Evolutionary conservation across 1,140 invertebrate species (phyloP), one percentile per base, ranked within the genome.

Genomic region (Conopomorpha cramerella): DNA sequence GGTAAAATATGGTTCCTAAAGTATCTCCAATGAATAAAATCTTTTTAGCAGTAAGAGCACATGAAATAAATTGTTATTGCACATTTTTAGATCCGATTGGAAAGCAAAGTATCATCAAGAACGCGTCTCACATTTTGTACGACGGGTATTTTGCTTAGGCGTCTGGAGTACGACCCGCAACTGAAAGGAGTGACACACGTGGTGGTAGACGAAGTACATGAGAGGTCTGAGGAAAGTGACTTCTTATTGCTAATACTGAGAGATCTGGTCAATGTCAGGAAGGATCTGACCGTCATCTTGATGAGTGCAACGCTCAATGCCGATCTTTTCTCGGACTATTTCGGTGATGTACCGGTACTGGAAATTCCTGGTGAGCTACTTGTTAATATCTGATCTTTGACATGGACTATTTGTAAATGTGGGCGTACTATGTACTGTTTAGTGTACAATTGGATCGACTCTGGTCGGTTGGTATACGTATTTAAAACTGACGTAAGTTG

Each of bases 191-290:
- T 91, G 1, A 86, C 88, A 0, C 91, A 93, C 54, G 76, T 93
- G 14, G 82, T 93, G 41, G 84, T 95, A 7, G 95, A 98, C 64
- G 95, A 98, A 77, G 90, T 96, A 2, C 94, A 97, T 59, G 94
- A 97, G 65, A 79, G 94, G 40, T 89, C 86, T 26, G 87, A 91
- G 58, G 93, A 95, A 61, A 91, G 91, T 46, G 92, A 95, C 63
- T 93, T 94, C 51, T 65, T 95, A 3, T 54, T 94, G 19, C 80
- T 93, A 19, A 86, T 94, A 30, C 58, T 94, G n/a, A 87, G 86
- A 64, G 83, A 90, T 45, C 72, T 93, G 17, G 56, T 93, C 26
- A 65, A 63, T 12, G 67, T 83, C 11, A 79, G 91, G 29, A 81
- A 81, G 32, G 86, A 93, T 57, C 59, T 96, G 6, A 92, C 88